These are phyloP conservation scores for Microctonus brassicae DNA, from an alignment of 2,888 invertebrate species.

Conservation along the genomic window DNA sequence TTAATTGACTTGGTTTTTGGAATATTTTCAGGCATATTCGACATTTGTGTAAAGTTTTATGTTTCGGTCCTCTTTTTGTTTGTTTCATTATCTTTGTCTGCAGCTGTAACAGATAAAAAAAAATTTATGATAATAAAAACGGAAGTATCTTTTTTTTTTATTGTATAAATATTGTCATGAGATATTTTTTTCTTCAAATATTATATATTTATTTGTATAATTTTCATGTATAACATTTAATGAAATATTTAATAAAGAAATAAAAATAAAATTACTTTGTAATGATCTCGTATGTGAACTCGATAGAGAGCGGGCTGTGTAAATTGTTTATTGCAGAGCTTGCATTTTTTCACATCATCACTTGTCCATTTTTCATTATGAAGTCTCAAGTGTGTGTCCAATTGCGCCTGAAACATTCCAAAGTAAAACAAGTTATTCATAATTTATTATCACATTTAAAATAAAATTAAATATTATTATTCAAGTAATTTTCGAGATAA, in stretches of 20 bases:
- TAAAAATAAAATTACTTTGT: too few species aligned
- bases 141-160: not conserved
- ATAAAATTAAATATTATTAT: too few species aligned
- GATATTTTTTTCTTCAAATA: too few species aligned
- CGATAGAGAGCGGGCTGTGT: slow-evolving; percentile 68
- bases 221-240: not conserved
- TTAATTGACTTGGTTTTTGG: slow-evolving; percentile 76
- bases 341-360: slow-evolving; percentile 71
- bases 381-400: slow-evolving; percentile 64
- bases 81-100: slow-evolving; percentile 61
- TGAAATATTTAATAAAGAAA: not conserved
- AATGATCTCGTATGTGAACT: slow-evolving; percentile 72
- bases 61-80: slow-evolving; percentile 59
- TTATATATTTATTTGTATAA: not conserved
- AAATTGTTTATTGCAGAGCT: slow-evolving; percentile 73
- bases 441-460: not conserved
- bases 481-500: too few species aligned
- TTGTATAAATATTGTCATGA: not conserved
- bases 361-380: slow-evolving; percentile 63
- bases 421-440: not conserved
- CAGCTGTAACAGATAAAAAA: slow-evolving; percentile 42
- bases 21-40: slow-evolving; percentile 72
- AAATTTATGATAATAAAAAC: not conserved
- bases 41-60: slow-evolving; percentile 69
- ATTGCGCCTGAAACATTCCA: slow-evolving; percentile 54